Conservation (phyloP, 2,797 vertebrate genomes). For the Peromyscus attwateri region DNA sequence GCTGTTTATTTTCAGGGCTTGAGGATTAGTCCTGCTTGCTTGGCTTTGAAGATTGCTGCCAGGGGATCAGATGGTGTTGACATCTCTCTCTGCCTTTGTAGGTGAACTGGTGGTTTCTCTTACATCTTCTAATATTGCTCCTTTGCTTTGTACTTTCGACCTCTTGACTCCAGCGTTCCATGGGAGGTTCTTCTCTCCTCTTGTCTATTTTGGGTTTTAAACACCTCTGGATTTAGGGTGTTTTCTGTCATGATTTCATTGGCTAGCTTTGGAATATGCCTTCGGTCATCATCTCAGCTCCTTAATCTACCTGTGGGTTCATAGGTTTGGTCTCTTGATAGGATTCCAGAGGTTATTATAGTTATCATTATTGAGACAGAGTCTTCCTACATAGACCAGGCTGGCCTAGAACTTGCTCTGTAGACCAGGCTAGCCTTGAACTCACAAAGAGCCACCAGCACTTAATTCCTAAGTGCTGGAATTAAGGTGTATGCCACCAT, state of each 20-base stretch:
- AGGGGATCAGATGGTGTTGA: background rate
- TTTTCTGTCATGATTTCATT: background rate
- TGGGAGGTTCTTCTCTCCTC: background rate
- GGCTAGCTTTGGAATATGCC: background rate
- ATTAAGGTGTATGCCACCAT: too few species aligned
- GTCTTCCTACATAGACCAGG: too few species aligned
- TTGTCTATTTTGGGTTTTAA: background rate
- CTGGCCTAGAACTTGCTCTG: too few species aligned
- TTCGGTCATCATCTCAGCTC: background rate
- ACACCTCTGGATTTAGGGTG: background rate
- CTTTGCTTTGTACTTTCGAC: background rate
- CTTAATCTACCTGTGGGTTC: background rate
- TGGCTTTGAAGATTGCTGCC: too few species aligned
- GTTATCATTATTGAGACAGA: too few species aligned
- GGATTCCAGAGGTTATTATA: background rate
- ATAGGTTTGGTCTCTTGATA: background rate
- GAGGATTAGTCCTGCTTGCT: background rate
- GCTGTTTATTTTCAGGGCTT: background rate
- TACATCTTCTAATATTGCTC: background rate
- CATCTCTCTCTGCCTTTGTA: background rate
- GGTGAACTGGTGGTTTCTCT: background rate
- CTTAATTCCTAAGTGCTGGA: too few species aligned
- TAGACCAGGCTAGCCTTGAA: too few species aligned
- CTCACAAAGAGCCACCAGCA: too few species aligned
- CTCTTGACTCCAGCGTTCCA: background rate